Conservation (phyloP, 2,113 vertebrate species). For the Alouatta palliata region DNA sequence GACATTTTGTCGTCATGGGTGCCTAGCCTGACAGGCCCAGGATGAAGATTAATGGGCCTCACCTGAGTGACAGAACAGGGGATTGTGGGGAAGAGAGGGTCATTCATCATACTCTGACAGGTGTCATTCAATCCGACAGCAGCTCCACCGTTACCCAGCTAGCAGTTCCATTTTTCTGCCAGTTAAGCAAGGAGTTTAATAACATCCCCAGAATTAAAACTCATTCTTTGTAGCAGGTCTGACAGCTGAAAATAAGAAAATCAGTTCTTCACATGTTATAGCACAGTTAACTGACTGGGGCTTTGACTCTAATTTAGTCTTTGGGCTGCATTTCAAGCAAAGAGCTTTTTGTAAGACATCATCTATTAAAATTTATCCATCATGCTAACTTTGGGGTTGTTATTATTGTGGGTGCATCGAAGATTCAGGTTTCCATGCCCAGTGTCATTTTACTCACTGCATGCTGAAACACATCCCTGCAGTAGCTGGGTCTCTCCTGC, state of each 20-base stretch:
- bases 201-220: constrained; percentile 96
- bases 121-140: constrained; percentile 96
- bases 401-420: constrained; percentile 83
- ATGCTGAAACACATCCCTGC: constrained; percentile 44
- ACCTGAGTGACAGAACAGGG: constrained; percentile 98
- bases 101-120: constrained; percentile 99
- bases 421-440: constrained; percentile 83
- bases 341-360: constrained; percentile 86
- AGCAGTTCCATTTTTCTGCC: constrained; percentile 87
- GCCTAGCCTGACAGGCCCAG: constrained; percentile 92
- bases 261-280: constrained; percentile 92
- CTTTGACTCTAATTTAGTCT: constrained; percentile 91
- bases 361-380: constrained; percentile 92
- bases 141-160: constrained; percentile 70
- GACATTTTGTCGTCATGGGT: constrained; percentile 82
- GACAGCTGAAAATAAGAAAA: constrained; percentile 96
- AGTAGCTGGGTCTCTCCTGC: constrained; percentile 72
- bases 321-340: constrained; percentile 85
- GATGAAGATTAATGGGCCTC: constrained; percentile 99
- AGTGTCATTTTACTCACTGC: constrained; percentile 80
- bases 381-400: constrained; percentile 84
- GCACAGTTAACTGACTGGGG: constrained; percentile 87
- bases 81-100: constrained; percentile 95
- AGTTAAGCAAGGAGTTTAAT: constrained; percentile 95
- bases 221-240: constrained; percentile 92